Percentiles rank a stretch among this genome's conserved stretches.
These are phyloP conservation scores for Chionis minor DNA, from an alignment of 2,113 vertebrate species.

Conservation along the genomic window DNA sequence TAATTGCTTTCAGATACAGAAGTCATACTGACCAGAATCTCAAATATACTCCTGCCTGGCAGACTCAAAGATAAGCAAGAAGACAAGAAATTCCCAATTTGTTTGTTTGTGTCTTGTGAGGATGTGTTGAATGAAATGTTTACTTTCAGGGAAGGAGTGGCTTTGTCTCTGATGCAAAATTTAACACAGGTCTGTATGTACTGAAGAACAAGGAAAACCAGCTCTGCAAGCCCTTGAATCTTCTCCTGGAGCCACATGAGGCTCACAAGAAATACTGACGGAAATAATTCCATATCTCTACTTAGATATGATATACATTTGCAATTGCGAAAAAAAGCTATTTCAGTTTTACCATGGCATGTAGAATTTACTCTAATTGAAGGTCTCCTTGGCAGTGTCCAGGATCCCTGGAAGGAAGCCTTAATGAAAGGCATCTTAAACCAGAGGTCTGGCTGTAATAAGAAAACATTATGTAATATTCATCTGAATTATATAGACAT, in stretches of 20 bases:
- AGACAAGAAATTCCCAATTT: not conserved
- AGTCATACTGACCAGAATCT: not conserved
- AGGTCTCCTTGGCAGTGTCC: not conserved
- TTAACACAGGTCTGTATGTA: not conserved
- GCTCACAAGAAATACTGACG: not conserved
- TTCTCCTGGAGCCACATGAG: not conserved
- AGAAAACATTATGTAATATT: not conserved
- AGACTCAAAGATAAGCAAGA: not conserved
- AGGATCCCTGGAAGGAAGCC: not conserved
- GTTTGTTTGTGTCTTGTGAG: not conserved
- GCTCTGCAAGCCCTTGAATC: not conserved
- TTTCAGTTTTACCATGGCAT: not conserved
- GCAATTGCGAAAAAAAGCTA: not conserved
- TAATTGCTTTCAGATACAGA: not conserved
- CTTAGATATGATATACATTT: not conserved
- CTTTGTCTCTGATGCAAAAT: not conserved
- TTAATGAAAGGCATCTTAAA: not conserved
- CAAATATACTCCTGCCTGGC: not conserved
- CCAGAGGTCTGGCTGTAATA: not conserved
- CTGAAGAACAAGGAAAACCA: not conserved
- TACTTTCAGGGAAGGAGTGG: not conserved
- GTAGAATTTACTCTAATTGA: not conserved
- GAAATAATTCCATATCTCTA: not conserved
- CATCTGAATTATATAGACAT: not conserved
- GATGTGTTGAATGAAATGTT: not conserved